phyloP scores from a whole-genome alignment of 2,888 invertebrate species.

The Strigamia maritima region DNA sequence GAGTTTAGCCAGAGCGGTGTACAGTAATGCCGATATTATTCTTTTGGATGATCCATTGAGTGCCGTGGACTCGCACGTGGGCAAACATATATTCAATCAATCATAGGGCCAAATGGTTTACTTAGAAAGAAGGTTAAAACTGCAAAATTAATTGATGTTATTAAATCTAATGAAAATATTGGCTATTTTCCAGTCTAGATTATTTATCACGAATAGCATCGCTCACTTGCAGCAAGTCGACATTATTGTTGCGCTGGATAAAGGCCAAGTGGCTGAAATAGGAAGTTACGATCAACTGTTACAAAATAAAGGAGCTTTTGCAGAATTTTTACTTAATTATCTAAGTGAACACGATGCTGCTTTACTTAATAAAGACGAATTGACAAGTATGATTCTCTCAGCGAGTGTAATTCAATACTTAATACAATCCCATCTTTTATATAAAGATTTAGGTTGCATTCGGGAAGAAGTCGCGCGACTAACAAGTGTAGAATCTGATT shows the following conservation, averaged over 20 bases:
- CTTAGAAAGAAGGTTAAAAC: slow-evolving; percentile 53
- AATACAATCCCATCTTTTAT: not conserved
- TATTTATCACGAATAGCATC: slow-evolving; percentile 93
- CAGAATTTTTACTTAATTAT: slow-evolving; percentile 57
- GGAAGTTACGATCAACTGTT: slow-evolving; percentile 88
- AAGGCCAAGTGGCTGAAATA: slow-evolving; percentile 80
- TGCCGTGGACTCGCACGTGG: slow-evolving; percentile 54
- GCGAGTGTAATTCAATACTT: too few species aligned
- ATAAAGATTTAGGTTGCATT: not conserved
- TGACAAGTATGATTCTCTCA: not conserved
- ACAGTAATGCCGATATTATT: slow-evolving; percentile 53
- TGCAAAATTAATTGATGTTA: not conserved
- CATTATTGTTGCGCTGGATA: slow-evolving; percentile 80
- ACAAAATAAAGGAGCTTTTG: slow-evolving; percentile 65
- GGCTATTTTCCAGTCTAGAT: slow-evolving; percentile 66
- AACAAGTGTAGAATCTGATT: not conserved
- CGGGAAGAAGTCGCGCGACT: not conserved
- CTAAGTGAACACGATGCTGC: slow-evolving; percentile 53
- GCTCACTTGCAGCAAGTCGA: slow-evolving; percentile 88
- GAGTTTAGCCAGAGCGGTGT: slow-evolving; percentile 54
- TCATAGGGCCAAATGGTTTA: slow-evolving; percentile 56
- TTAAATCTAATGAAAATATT: slow-evolving; percentile 45
- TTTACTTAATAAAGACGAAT: slow-evolving; percentile 46
- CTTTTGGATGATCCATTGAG: slow-evolving; percentile 60
- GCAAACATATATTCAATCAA: slow-evolving; percentile 57